Base-by-base conservation (phyloP, 2,797 vertebrate genomes). In the Brachymystax lenok region DNA sequence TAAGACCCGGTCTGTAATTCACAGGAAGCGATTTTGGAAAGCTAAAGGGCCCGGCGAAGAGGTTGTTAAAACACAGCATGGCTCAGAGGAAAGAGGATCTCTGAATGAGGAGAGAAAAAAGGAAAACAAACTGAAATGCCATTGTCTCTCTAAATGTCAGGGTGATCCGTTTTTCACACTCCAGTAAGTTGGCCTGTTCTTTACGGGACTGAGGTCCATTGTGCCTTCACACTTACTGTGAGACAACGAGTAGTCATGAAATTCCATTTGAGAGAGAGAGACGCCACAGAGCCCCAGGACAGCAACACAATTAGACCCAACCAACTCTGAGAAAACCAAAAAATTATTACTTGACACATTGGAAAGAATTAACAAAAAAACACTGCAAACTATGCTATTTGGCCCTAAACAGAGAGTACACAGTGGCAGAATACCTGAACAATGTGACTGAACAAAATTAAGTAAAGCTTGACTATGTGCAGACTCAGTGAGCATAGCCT, bases 41-140 rank as follows among this genome's bases (percentile, higher is more conserved):
- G 75, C n/a, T 33, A 80, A 85, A 83, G 80, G 79, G 75, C 63
- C 83, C 85, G 86, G 89, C 85, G 51, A 88, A 87, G 82, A 88
- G 90, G 88, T 91, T 88, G 85, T 93, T 90, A 90, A 93, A 94
- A 92, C 89, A 92, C 54, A 74, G 77, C 71, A 61, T 72, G 51
- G 52, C 54, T 74, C 67, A 76, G 79, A 82, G 81, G 86, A 91
- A 83, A 90, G 83, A 82, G 84, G 81, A 83, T 74, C 77, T 84
- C 80, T 71, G 35, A 71, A 10, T 40, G 67, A 33, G 19, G 19
- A 59, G 54, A n/a, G 19, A 59, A 59, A 59, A 59, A 59, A 59
- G 54, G 19, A 59, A 59, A 59, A n/a, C 35, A 8, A 35, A 69
- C 28, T 69, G 6, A 35, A 83, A 79, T 75, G 85, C 85, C 86